Evolutionary conservation across 2,888 invertebrate species (phyloP).

Genomic region (Parasteatoda lunata): DNA sequence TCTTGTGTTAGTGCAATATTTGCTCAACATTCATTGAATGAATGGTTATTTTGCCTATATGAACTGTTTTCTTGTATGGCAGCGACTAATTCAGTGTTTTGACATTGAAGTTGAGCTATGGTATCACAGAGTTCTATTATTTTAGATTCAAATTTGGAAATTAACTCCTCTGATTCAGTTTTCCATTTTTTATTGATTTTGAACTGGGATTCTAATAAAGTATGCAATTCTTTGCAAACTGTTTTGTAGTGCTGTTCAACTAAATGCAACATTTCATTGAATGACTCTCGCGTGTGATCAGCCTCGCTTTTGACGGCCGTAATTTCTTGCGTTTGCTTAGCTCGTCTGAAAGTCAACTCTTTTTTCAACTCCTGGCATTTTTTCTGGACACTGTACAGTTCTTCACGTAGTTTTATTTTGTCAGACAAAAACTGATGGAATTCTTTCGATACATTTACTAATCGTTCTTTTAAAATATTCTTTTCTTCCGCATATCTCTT

Average conservation of each 20-base stretch:
- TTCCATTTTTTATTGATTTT: conserved; percentile 45
- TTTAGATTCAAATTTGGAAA: conserved; percentile 37
- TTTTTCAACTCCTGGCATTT: conserved; percentile 19
- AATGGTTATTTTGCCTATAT: not conserved
- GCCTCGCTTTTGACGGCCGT: conserved; percentile 11
- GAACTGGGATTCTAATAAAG: conserved; percentile 36
- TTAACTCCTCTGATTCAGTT: conserved; percentile 36
- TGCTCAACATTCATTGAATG: too few relatives aligned
- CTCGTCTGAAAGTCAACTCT: conserved; percentile 12
- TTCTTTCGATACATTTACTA: conserved; percentile 24
- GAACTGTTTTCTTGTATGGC: conserved; percentile 12
- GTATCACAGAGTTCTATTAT: conserved; percentile 36
- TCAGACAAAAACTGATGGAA: conserved; percentile 24
- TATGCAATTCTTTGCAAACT: conserved; percentile 26
- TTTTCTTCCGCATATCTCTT: conserved; percentile 18
- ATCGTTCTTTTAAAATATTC: conserved; percentile 4
- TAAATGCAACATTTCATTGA: conserved; percentile 6
- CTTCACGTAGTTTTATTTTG: conserved; percentile 26
- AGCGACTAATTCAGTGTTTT: conserved; percentile 29
- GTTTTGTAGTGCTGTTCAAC: conserved; percentile 42
- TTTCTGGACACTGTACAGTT: conserved; percentile 23
- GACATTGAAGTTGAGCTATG: conserved; percentile 12
- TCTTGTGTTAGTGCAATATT: too few relatives aligned
- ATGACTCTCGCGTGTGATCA: not conserved
- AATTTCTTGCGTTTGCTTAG: not conserved